Conservation (phyloP, 2,888 invertebrate genomes). For the Ichneumoninae sp. region DNA sequence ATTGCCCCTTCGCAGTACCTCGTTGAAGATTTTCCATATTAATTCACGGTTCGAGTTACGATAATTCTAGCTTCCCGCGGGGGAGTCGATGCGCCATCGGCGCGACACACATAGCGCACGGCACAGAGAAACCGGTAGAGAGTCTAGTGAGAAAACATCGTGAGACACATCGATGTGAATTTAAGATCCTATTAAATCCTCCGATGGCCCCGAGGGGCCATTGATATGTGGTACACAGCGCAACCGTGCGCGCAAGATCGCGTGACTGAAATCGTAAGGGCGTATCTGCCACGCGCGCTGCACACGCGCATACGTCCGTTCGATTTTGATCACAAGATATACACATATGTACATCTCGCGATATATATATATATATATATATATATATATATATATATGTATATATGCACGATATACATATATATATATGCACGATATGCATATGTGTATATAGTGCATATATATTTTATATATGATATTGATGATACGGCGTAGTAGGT, state of each 20-base stretch:
- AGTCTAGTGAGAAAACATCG: slow-evolving; percentile 44
- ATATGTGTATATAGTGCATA: not conserved
- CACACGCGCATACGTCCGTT: not conserved
- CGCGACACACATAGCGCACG: slow-evolving; percentile 8
- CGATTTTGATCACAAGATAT: not conserved
- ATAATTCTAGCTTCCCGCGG: slow-evolving; percentile 31
- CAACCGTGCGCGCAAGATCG: not conserved
- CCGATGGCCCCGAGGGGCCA: slow-evolving; percentile 22
- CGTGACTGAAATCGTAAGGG: not conserved
- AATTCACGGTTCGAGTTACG: not conserved
- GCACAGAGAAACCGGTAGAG: slow-evolving; percentile 39
- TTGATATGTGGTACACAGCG: slow-evolving; percentile 12
- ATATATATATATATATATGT: slow-evolving; percentile 4
- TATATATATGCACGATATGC: slow-evolving; percentile 2
- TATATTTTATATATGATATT: slow-evolving; percentile 2
- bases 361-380: not conserved
- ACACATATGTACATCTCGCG: not conserved
- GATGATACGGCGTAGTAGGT: slow-evolving; percentile 1
- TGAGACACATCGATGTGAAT: slow-evolving; percentile 39
- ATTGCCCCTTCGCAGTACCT: not conserved
- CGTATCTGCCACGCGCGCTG: not conserved
- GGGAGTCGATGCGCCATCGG: slow-evolving; percentile 30
- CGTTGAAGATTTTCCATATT: not conserved
- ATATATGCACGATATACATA: not conserved
- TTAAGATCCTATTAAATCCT: slow-evolving; percentile 45